Evolutionary conservation across 1,140 invertebrate genomes (phyloP).

Genomic region (Apis florea): DNA sequence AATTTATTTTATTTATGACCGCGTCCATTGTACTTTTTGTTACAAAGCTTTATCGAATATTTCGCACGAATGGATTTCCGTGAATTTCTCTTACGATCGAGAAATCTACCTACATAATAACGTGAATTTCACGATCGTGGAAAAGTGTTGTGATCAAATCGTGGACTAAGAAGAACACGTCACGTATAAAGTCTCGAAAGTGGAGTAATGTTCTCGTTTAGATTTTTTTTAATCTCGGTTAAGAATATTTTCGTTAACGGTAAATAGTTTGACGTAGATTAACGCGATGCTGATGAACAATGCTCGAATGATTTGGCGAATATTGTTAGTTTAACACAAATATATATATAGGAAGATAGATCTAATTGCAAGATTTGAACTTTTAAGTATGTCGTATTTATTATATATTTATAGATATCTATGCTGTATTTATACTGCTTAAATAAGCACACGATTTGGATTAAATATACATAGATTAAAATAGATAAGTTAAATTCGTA

Average conservation of each 20-base stretch:
- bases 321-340: background rate
- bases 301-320: background rate
- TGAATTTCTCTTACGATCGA: background rate
- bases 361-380: no score
- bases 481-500: no score
- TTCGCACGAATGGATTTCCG: conserved; percentile 11
- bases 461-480: no score
- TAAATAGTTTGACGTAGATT: background rate
- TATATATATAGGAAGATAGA: no score
- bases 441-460: no score
- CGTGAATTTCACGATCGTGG: background rate
- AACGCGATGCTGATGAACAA: background rate
- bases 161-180: background rate
- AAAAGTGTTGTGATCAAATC: background rate
- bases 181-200: background rate
- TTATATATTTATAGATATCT: no score
- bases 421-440: no score
- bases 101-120: background rate
- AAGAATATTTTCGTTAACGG: background rate
- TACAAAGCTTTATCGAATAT: conserved; percentile 6
- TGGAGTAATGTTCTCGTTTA: background rate
- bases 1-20: conserved; percentile 13
- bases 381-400: no score
- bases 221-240: background rate
- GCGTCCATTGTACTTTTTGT: conserved; percentile 1